Conservation (phyloP, 2,113 vertebrate species). For the Myocastor coypus region DNA sequence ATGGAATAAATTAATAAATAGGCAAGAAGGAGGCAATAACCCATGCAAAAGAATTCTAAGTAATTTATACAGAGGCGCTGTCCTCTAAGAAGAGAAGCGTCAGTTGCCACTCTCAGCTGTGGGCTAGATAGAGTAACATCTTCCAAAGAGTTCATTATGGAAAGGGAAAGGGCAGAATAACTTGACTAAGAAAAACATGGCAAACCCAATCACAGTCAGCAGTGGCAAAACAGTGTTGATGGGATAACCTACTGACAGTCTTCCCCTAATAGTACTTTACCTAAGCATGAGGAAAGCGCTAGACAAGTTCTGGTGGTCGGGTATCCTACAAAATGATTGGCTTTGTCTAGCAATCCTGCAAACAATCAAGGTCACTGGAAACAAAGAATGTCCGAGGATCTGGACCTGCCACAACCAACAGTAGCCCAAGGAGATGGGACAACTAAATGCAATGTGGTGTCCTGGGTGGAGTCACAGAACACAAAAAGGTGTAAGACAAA, state of each 20-base stretch:
- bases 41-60: constrained; percentile 2
- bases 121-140: not conserved
- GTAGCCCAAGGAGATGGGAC: not conserved
- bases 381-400: not conserved
- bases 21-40: not conserved
- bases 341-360: not conserved
- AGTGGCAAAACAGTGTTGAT: not conserved
- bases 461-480: not conserved
- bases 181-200: not conserved
- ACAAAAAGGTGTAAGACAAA: not conserved
- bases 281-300: constrained; percentile 9
- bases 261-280: not conserved
- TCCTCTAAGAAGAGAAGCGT: not conserved
- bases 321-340: not conserved
- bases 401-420: not conserved
- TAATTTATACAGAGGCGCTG: not conserved
- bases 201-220: not conserved
- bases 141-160: not conserved
- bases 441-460: not conserved
- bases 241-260: not conserved
- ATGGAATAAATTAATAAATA: constrained; percentile 40
- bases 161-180: not conserved
- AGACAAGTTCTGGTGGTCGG: not conserved
- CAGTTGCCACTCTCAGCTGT: not conserved
- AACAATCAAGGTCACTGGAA: not conserved